phyloP scores from a whole-genome alignment of 2,888 invertebrate species.

The Drosophila sordidula region DNA sequence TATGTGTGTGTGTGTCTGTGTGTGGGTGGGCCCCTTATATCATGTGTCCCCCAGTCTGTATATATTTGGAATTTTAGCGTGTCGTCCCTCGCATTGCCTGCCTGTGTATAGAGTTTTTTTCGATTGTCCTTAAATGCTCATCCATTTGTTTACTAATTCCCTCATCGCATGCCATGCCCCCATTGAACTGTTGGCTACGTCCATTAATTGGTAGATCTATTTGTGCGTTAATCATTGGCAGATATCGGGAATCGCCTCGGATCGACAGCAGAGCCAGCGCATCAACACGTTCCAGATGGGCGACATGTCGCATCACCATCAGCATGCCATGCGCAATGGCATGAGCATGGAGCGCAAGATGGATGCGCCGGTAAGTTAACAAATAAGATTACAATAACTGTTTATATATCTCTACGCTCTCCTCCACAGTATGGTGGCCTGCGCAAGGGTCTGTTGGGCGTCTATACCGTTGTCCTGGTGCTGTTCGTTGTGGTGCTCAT shows the following conservation, averaged over 20 bases:
- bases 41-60: conserved; percentile 52
- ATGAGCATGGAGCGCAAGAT: conserved; percentile 90
- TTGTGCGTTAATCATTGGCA: conserved; percentile 86
- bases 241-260: conserved; percentile 92
- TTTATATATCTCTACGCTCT: conserved; percentile 51
- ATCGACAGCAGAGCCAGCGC: conserved; percentile 89
- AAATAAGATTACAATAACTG: no score
- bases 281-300: conserved; percentile 94
- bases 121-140: conserved; percentile 64
- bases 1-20: conserved; percentile 1
- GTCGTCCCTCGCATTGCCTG: conserved; percentile 55
- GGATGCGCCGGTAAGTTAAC: conserved; percentile 90
- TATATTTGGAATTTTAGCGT: conserved; percentile 26
- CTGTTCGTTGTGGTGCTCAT: conserved; percentile 90
- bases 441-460: conserved; percentile 91
- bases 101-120: conserved; percentile 56
- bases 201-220: conserved; percentile 82
- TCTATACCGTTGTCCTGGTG: conserved; percentile 90
- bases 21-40: conserved; percentile 20
- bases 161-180: conserved; percentile 40
- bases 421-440: conserved; percentile 89
- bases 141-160: conserved; percentile 81
- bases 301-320: conserved; percentile 87
- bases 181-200: conserved; percentile 61
- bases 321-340: conserved; percentile 86